Percentiles rank a stretch among this genome's conserved stretches.
These are phyloP conservation scores for Hecatera dysodea DNA, from an alignment of 2,888 invertebrate species.

Conservation along the genomic window DNA sequence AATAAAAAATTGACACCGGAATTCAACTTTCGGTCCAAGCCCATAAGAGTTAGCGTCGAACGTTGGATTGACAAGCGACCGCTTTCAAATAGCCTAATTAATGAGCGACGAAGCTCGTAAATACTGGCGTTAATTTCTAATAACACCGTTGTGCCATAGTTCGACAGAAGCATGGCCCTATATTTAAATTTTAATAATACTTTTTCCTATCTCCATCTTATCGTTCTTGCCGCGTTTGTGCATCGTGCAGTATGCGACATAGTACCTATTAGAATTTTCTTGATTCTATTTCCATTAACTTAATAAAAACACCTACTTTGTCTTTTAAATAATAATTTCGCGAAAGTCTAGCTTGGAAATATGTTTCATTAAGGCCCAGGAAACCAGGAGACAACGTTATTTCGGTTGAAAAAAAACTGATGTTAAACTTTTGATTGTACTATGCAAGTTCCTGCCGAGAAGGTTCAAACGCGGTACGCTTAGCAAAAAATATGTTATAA, in stretches of 20 bases:
- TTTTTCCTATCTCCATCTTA: constrained; percentile 19
- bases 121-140: constrained; percentile 30
- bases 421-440: neutral
- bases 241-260: constrained; percentile 28
- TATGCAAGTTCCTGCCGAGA: constrained; percentile 17
- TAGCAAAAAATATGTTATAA: constrained; percentile 72
- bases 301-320: neutral
- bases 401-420: neutral
- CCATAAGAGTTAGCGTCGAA: constrained; percentile 22
- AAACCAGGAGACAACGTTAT: neutral
- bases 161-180: constrained; percentile 34
- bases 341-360: neutral
- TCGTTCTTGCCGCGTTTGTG: constrained; percentile 11
- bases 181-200: constrained; percentile 45
- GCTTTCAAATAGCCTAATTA: constrained; percentile 37
- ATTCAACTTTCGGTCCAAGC: neutral
- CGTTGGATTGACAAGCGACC: constrained; percentile 14
- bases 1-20: constrained; percentile 22
- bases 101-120: constrained; percentile 44
- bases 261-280: neutral
- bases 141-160: constrained; percentile 28
- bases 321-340: neutral
- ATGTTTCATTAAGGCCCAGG: neutral
- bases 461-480: constrained; percentile 27
- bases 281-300: neutral